These are phyloP conservation scores for Cydia fagiglandana DNA, from an alignment of 1,140 invertebrate species.

Conservation along the genomic window DNA sequence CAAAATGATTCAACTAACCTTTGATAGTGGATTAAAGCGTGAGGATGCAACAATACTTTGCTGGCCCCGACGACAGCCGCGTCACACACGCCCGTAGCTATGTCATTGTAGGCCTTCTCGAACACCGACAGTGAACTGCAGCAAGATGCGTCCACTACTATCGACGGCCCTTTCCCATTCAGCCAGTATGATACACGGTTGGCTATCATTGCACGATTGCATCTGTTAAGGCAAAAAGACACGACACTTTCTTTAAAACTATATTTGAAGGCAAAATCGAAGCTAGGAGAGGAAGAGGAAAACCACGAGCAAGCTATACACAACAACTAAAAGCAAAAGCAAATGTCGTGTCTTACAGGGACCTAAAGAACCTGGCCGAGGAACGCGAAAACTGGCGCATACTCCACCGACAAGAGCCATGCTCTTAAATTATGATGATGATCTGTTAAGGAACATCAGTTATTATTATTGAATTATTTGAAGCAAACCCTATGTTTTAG, in stretches of 20 bases:
- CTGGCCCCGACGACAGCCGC: not conserved
- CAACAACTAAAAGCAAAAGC: too few species aligned
- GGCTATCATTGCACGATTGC: conserved; percentile 62
- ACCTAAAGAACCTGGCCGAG: too few species aligned
- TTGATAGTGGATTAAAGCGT: not conserved
- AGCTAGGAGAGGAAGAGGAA: too few species aligned
- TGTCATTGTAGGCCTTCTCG: conserved; percentile 84
- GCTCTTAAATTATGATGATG: too few species aligned
- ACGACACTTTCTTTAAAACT: too few species aligned
- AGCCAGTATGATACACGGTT: conserved; percentile 82
- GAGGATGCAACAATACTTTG: not conserved
- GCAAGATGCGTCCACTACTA: conserved; percentile 89
- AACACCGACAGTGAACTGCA: conserved; percentile 87
- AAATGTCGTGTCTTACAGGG: too few species aligned
- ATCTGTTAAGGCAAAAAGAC: too few species aligned
- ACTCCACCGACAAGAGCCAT: too few species aligned
- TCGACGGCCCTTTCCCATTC: conserved; percentile 86
- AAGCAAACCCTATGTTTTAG: too few species aligned
- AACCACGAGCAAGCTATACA: too few species aligned
- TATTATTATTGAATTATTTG: not conserved
- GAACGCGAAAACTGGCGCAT: too few species aligned
- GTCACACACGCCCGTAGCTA: conserved; percentile 80
- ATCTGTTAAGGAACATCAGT: not conserved
- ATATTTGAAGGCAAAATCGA: too few species aligned
- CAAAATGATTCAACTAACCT: not conserved